A percentile compares a stretch with the other conserved stretches of the same genome.
Evolutionary conservation across 2,113 vertebrate genomes (phyloP).

Genomic region (Lampris incognitus): DNA sequence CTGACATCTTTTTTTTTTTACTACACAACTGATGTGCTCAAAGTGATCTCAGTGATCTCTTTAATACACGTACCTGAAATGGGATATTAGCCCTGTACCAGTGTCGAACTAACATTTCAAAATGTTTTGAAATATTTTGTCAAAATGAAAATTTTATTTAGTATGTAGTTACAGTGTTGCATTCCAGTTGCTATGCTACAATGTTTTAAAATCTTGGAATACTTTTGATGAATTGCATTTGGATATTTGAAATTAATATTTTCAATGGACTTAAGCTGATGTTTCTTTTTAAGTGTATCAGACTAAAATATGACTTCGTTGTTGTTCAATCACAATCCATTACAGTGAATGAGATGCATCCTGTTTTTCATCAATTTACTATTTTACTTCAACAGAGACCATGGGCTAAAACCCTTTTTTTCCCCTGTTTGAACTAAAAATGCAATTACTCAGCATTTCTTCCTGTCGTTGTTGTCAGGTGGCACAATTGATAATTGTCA

Average conservation of each 20-base stretch:
- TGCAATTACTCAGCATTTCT: not conserved
- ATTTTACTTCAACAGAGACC: slow-evolving; percentile 2
- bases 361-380: not conserved
- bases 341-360: not conserved
- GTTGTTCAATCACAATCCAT: not conserved
- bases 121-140: too few species aligned
- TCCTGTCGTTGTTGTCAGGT: slow-evolving; percentile 1
- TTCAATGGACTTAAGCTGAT: not conserved
- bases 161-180: too few species aligned
- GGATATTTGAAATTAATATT: not conserved
- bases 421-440: not conserved
- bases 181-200: too few species aligned
- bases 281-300: not conserved
- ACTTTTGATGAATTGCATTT: too few species aligned
- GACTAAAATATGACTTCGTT: not conserved
- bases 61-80: too few species aligned
- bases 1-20: slow-evolving; percentile 7
- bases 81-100: not conserved
- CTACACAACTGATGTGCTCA: slow-evolving; percentile 9
- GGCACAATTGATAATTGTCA: too few species aligned
- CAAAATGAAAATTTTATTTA: too few species aligned
- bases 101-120: not conserved
- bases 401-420: not conserved
- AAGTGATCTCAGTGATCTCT: slow-evolving; percentile 3
- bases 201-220: too few species aligned